Evolutionary conservation across 2,113 vertebrate species (phyloP).

Genomic region (Tringa solitaria): DNA sequence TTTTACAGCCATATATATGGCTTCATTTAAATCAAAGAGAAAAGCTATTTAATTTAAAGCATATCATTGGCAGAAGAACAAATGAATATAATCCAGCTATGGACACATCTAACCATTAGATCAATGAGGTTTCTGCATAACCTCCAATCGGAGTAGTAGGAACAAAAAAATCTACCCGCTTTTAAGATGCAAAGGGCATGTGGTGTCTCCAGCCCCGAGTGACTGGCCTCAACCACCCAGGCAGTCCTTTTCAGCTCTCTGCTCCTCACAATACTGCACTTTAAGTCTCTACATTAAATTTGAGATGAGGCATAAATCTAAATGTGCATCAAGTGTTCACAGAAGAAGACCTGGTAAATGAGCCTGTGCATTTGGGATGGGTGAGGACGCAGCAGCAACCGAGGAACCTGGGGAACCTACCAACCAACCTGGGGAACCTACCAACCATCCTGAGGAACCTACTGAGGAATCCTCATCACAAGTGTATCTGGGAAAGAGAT

Average conservation of each 20-base stretch:
- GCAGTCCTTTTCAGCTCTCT: neutral
- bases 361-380: neutral
- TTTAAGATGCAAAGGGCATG: neutral
- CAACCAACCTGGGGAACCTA: too few species aligned
- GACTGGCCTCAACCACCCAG: neutral
- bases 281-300: neutral
- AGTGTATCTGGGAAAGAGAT: neutral
- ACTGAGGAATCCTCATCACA: neutral
- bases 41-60: neutral
- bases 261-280: neutral
- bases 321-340: neutral
- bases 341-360: neutral
- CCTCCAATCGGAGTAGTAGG: fast-evolving
- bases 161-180: neutral
- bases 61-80: neutral
- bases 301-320: neutral
- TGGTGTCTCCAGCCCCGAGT: neutral
- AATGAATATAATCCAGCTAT: fast-evolving
- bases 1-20: neutral
- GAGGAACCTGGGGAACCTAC: neutral
- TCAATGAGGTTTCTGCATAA: neutral
- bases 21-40: neutral
- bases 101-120: neutral
- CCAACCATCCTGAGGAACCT: too few species aligned
- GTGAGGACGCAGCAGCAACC: neutral